Evolutionary conservation across 2,797 vertebrate genomes (phyloP).

Genomic region (Adrianichthys oophorus): DNA sequence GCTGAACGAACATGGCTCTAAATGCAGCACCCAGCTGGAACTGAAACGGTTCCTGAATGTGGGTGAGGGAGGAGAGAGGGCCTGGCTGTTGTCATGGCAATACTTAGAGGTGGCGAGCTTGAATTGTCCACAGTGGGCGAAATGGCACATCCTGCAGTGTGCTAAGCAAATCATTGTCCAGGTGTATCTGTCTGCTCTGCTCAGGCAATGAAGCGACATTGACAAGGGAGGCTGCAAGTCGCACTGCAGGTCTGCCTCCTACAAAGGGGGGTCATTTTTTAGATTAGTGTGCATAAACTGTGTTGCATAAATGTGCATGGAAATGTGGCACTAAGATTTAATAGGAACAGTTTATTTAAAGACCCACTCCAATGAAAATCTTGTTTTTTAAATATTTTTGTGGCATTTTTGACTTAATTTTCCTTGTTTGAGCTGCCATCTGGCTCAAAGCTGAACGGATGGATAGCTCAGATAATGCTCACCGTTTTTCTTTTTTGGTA

Average conservation of each 20-base stretch:
- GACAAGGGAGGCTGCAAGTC: slow-evolving; percentile 53
- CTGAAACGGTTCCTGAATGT: slow-evolving; percentile 64
- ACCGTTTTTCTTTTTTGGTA: no score
- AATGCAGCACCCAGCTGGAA: slow-evolving; percentile 71
- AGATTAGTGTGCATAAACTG: slow-evolving; percentile 9
- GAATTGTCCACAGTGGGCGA: slow-evolving; percentile 66
- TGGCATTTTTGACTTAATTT: no score
- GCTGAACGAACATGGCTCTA: slow-evolving; percentile 58
- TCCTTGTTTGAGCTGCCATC: no score
- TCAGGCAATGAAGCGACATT: slow-evolving; percentile 45
- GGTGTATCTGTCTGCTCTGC: slow-evolving; percentile 43
- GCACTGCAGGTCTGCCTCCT: slow-evolving; percentile 33
- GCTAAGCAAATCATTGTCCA: slow-evolving; percentile 65
- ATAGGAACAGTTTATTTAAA: no score
- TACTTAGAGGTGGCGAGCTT: slow-evolving; percentile 49
- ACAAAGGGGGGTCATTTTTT: slow-evolving; percentile 7
- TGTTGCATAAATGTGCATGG: slow-evolving; percentile 11
- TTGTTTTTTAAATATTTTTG: no score
- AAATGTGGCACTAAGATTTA: no score
- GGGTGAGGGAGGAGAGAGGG: slow-evolving; percentile 34
- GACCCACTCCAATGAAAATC: no score
- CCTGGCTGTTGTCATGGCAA: slow-evolving; percentile 71
- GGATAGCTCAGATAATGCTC: no score
- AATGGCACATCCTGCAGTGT: slow-evolving; percentile 66
- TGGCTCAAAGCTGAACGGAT: no score